Evolutionary conservation across 1,140 invertebrate species (phyloP).

Genomic region (Linepithema humile): DNA sequence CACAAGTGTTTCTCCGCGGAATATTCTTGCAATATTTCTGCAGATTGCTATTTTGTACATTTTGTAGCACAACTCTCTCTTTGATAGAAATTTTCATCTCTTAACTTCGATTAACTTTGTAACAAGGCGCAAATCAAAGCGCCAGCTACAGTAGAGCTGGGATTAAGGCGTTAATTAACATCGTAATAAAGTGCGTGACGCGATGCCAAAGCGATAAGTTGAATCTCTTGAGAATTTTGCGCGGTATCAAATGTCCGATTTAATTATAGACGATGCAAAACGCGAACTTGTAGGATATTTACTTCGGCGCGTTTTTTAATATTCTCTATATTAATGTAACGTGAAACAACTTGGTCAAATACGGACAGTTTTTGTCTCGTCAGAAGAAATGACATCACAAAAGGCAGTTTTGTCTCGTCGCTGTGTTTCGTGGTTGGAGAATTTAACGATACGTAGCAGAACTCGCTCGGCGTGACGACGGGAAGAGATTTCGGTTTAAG

Average conservation of each 20-base stretch:
- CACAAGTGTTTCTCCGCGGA: too few species aligned
- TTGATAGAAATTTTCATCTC: constrained; percentile 32
- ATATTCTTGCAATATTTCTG: neutral
- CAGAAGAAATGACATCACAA: too few species aligned
- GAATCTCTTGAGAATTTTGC: neutral
- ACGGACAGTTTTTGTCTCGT: too few species aligned
- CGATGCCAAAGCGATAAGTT: constrained; percentile 23
- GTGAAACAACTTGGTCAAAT: neutral
- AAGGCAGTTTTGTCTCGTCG: neutral
- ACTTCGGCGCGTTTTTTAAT: neutral
- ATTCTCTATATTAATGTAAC: constrained; percentile 16
- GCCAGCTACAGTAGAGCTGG: neutral
- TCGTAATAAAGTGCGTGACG: constrained; percentile 39
- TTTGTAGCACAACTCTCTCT: neutral
- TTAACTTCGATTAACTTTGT: constrained; percentile 14
- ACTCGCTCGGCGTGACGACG: neutral
- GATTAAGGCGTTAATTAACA: constrained; percentile 37
- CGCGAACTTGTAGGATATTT: neutral
- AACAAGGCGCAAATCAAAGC: constrained; percentile 28
- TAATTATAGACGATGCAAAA: neutral
- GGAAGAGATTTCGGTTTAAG: constrained; percentile 62
- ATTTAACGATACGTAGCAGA: neutral
- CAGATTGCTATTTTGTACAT: neutral
- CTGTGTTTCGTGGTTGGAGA: neutral
- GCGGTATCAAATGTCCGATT: neutral